Base-by-base conservation (phyloP, 2,113 vertebrate species). In the Phrynosoma platyrhinos region DNA sequence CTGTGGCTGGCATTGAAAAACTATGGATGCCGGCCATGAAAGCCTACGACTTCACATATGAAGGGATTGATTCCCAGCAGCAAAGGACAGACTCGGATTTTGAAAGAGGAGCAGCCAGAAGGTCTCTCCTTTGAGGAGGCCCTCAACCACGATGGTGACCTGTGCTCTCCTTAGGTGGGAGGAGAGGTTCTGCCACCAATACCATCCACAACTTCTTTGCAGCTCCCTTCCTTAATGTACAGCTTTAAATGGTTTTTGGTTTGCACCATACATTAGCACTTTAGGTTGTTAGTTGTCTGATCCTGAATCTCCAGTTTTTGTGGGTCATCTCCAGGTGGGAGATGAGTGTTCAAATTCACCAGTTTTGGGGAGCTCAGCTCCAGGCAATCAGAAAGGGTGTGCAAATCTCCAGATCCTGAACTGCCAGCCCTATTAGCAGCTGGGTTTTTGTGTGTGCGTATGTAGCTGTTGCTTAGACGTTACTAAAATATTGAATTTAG, bases 381-480 rank as follows among this genome's bases (percentile, higher is more conserved):
- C 58, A 62, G 58, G 58, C 13, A 16, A 62, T 12, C 3, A 16
- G 13, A 62, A 62, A 62, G 3, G 58, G 58, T 62, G 58, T 62
- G 58, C 58, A 62, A 10, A 62, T 62, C 58, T 62, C 18, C 58
- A 1, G 58, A 62, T 14, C 58, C 13, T 16, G 58, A 18, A 62
- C 58, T 62, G 58, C 16, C 58, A 62, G 4, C 16, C 58, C 58
- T 62, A 16, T 62, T 62, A 62, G 58, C 14, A 62, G 18, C 58
- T 62, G 58, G 14, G 13, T 0, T 14, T 62, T 14, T 62, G 58
- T 32, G n/a, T 10, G 7, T 10, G 16, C 10, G n/a, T 0, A 0
- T 5, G 20, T 21, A 81, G 55, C 12, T 40, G 9, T 69, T 92
- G 92, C 93, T 92, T 92, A 85, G 89, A 30, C 88, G 91, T 36